A percentile compares a stretch with the other conserved stretches of the same genome.
Conservation (phyloP, 2,888 invertebrate species). For the Ephialtes manifestator region DNA sequence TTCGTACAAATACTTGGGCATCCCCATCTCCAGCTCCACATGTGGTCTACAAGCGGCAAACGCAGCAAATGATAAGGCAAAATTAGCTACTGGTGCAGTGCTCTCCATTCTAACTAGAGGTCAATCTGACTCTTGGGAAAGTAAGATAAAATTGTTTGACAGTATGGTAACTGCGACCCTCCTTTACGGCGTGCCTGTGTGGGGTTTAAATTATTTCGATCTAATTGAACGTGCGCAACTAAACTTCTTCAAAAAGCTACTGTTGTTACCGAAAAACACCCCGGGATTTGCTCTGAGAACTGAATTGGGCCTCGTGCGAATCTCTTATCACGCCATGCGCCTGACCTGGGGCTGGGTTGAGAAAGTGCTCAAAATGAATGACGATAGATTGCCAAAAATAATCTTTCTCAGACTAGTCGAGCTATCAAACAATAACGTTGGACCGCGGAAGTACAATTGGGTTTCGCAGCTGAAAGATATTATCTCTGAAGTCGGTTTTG, state of each 20-base stretch:
- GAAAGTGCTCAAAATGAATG: slow-evolving; percentile 1
- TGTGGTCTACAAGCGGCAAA: background rate
- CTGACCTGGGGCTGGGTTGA: slow-evolving; percentile 25
- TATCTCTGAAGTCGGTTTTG: background rate
- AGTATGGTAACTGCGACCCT: background rate
- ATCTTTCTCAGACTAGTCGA: background rate
- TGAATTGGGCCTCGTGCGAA: slow-evolving; percentile 5
- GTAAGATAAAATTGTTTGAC: background rate
- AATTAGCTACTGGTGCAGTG: background rate
- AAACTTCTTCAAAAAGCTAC: slow-evolving; percentile 16
- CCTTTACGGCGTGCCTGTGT: no score
- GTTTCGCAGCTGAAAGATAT: slow-evolving; percentile 16
- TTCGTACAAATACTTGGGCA: slow-evolving; percentile 25
- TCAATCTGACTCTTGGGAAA: background rate
- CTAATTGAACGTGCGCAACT: background rate
- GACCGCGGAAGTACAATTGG: slow-evolving; percentile 18
- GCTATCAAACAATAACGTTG: background rate
- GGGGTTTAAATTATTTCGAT: background rate
- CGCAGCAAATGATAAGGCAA: background rate
- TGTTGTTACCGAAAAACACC: background rate
- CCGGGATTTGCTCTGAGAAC: slow-evolving; percentile 20
- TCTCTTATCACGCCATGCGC: slow-evolving; percentile 12
- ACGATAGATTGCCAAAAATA: slow-evolving; percentile 19
- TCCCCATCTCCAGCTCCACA: slow-evolving; percentile 8
- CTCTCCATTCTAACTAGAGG: background rate